A percentile compares a stretch with the other conserved stretches of the same genome.
phyloP scores from a whole-genome alignment of 2,888 invertebrate genomes.

The Dryococelus australis region DNA sequence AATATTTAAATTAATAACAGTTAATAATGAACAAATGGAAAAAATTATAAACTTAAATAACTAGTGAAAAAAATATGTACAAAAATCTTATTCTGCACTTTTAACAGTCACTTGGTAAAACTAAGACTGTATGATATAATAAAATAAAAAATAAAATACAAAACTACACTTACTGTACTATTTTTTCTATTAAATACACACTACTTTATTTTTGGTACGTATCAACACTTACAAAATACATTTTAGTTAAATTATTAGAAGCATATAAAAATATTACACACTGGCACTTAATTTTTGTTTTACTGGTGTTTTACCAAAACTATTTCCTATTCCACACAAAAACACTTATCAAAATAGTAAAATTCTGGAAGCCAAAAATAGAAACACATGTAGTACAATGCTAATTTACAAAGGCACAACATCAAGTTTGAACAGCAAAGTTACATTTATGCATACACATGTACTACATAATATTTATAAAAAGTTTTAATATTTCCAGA shows the following conservation, averaged over 20 bases:
- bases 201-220: neutral
- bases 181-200: too few relatives aligned
- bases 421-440: neutral
- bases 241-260: neutral
- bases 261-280: neutral
- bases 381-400: neutral
- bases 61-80: too few relatives aligned
- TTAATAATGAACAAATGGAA: too few relatives aligned
- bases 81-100: too few relatives aligned
- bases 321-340: neutral
- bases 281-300: neutral
- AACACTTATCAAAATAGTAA: neutral
- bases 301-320: neutral
- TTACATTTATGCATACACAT: neutral
- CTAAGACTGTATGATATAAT: too few relatives aligned
- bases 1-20: too few relatives aligned
- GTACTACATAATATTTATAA: neutral
- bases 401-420: constrained; percentile 1
- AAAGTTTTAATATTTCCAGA: neutral
- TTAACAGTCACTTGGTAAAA: too few relatives aligned
- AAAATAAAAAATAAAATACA: too few relatives aligned
- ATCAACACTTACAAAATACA: neutral
- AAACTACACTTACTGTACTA: too few relatives aligned
- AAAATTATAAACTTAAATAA: too few relatives aligned
- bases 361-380: too few relatives aligned